Base-by-base conservation (phyloP, 2,797 vertebrate species). In the Pangasius macronema region DNA sequence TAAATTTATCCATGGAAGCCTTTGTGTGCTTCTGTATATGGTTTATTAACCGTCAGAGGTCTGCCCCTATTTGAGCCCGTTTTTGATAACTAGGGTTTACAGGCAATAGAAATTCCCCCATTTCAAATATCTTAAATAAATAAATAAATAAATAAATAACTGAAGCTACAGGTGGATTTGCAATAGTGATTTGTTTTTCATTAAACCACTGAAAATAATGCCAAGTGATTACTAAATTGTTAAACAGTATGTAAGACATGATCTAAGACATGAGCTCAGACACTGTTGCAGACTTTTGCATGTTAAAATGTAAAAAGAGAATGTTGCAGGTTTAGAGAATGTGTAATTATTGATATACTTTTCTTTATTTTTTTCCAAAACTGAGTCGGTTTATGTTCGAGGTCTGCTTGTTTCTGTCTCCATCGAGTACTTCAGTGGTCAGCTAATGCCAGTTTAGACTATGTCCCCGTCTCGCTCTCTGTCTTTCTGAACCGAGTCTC, bases 401-500 rank as follows among this genome's bases (percentile, higher is more conserved):
- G 22, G 20, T 81, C 24, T 61, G 13, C 36, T 24, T 67, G 61
- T 20, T 68, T 68, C 65, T 49, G 13, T 11, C 27, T 14, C 27
- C 1, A 46, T 70, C 67, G n/a, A 76, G 79, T 14, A 68, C 39
- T 70, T 57, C 16, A 49, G 22, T 59, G 80, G 39, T 79, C 76
- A 70, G 39, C 20, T 55, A 53, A 87, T 55, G 20, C 27, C 81
- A 83, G 22, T 76, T 76, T 77, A 84, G 49, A 67, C 86, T 53
- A 22, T 51, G 70, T 83, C 81, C 83, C 51, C 20, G 18, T 79
- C 73, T 65, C 11, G 10, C 55, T 30, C 55, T 85, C 55, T 61
- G 82, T 70, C 49, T n/a, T 55, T 42, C 33, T 73, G 51, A 73
- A 59, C 83, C 33, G 42, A 68, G 20, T 53, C 55, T 85, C 55